Conservation (phyloP, 2,888 invertebrate species). For the Rhabditophanes sp. region DNA sequence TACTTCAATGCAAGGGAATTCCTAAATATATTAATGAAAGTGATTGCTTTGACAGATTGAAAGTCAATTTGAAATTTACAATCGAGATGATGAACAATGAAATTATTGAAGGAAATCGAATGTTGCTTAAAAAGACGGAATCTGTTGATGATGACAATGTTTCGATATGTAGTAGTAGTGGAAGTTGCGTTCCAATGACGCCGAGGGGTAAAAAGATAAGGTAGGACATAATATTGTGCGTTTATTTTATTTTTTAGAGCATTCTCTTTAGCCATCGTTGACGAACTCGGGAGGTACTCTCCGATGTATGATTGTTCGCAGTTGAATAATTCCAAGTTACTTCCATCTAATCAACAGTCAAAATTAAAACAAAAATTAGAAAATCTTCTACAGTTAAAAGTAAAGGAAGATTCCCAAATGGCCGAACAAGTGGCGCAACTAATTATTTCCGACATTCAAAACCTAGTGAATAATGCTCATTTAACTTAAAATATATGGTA, state of each 20-base stretch:
- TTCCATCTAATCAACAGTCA: slow-evolving; percentile 1
- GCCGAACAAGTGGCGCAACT: slow-evolving; percentile 92
- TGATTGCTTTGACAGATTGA: too few relatives aligned
- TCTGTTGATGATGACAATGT: slow-evolving; percentile 1
- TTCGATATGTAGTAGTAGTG: slow-evolving; percentile 3
- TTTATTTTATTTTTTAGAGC: too few relatives aligned
- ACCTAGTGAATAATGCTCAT: too few relatives aligned
- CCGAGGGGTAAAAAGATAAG: slow-evolving; percentile 5
- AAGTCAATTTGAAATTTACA: too few relatives aligned
- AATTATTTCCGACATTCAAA: slow-evolving; percentile 85
- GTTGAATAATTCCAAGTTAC: slow-evolving; percentile 5
- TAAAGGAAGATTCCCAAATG: slow-evolving; percentile 54
- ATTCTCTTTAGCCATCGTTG: slow-evolving; percentile 26
- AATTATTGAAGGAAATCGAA: too few relatives aligned
- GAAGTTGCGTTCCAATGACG: background rate
- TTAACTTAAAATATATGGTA: too few relatives aligned
- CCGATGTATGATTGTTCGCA: slow-evolving; percentile 6
- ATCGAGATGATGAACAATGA: too few relatives aligned
- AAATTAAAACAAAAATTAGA: background rate
- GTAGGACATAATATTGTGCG: slow-evolving; percentile 3
- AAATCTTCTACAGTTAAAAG: slow-evolving; percentile 1
- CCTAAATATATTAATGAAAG: too few relatives aligned
- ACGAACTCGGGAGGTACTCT: slow-evolving; percentile 26
- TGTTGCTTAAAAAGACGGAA: too few relatives aligned
- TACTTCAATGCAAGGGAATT: too few relatives aligned